Base-by-base conservation (phyloP, 2,113 vertebrate genomes). In the Xenopus borealis region DNA sequence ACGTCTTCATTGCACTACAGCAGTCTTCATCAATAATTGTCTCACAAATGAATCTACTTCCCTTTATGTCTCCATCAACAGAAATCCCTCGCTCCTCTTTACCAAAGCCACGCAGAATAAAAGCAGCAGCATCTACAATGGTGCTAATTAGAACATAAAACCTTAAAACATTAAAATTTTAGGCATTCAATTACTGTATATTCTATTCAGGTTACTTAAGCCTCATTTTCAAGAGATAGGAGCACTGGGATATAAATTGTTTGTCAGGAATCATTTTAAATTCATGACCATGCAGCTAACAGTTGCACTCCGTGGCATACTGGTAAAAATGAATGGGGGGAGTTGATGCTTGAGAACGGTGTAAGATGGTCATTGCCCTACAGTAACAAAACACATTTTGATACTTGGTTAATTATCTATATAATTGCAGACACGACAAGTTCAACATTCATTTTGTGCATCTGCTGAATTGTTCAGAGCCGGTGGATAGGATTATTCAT, bases 381-480 rank as follows among this genome's bases (percentile, higher is more conserved):
- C 58, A 55, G 73, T 44, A 18, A 69, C 27, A 7, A 20, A 12
- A 69, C 62, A 57, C 58, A 45, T 69, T 68, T 68, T 63, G 33
- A 53, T 69, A 69, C 57, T 62, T 63, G 57, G 23, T 23, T 63
- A 75, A 75, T 75, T 75, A 69, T 69, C 66, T 62, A 27, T 53
- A 23, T 75, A 75, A 75, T 75, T 75, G 61, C 66, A 75, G 66
- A 75, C 73, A 77, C 57, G 67, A 62, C 66, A 69, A 70, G 47
- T 70, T 70, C 46, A 63, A 20, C 47, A 20, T 64, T 45, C 50
- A 64, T 70, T 77, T 63, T 68, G 52, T 57, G 52, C 18, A 57
- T 13, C 44, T 27, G 52, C 44, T 40, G 27, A 62, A 63, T 69
- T 44, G 27, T 27, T 77, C 23, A 64, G 33, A 12, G 74, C 59